Base-by-base conservation (phyloP, 2,888 invertebrate genomes). In the Conomelus anceps region DNA sequence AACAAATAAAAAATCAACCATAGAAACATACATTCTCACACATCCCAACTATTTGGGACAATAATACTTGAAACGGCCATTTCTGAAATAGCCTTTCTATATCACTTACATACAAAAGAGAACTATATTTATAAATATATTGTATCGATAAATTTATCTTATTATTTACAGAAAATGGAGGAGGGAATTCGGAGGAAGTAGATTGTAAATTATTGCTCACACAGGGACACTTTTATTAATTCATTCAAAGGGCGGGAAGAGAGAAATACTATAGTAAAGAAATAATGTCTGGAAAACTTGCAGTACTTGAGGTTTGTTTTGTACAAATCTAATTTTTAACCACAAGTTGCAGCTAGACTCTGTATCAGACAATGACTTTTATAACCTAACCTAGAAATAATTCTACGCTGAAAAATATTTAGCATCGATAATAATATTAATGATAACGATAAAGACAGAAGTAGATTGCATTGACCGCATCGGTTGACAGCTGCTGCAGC, bases 41-140 rank as follows among this genome's bases (percentile, higher is more conserved):
- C 87, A 29, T 20, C 85, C 22, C 85, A 23, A 86, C 24, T 17
- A 86, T 86, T 24, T 23, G 23, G 86, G 23, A 86, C 86, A 86
- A 90, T 89, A 90, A 90, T 90, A 90, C 90, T 90, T 86, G 88
- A 86, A 88, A 86, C 89, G 13, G 85, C 23, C 86, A 89, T 90
- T 90, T 90, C 85, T 84, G 22, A 90, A 90, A 90, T 89, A 89
- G 24, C 84, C 22, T 87, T 86, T 88, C 22, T 85, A 86, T 63
- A 63, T 63, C 63, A 63, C 63, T 63, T 63, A 63, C 63, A 63
- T 63, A n/a, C 63, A 63, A 20, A 63, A 63, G 63, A 63, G 63
- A 63, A 63, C 63, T 63, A 63, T 63, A 63, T 13, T 63, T 63
- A 63, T 63, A 63, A 63, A 63, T 63, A 63, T 63, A 63, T 63